Conservation (phyloP, 2,888 invertebrate species). For the Brachyptera risi region DNA sequence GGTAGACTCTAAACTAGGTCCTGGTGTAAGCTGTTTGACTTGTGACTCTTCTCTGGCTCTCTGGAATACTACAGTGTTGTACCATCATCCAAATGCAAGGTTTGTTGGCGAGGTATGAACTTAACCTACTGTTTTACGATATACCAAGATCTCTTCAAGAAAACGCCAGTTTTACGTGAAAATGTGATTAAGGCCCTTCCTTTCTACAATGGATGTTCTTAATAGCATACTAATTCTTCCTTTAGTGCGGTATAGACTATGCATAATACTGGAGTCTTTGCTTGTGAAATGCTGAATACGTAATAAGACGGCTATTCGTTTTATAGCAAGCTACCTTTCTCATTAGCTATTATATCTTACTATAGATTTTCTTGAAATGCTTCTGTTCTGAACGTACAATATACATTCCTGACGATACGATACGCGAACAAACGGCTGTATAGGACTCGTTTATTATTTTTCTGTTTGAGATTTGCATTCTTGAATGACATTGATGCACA, state of each 20-base stretch:
- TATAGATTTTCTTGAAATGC: too few relatives aligned
- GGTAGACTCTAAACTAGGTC: not conserved
- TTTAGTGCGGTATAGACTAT: not conserved
- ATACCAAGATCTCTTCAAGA: not conserved
- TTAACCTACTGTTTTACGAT: slow-evolving; percentile 4
- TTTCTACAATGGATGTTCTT: slow-evolving; percentile 8
- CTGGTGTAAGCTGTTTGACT: too few relatives aligned
- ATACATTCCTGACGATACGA: too few relatives aligned
- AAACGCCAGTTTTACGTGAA: not conserved
- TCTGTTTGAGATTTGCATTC: too few relatives aligned
- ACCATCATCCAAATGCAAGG: too few relatives aligned
- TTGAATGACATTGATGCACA: too few relatives aligned
- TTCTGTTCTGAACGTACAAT: too few relatives aligned
- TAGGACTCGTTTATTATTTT: too few relatives aligned
- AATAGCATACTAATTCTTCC: slow-evolving; percentile 20
- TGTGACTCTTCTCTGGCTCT: too few relatives aligned
- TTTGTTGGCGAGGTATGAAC: too few relatives aligned
- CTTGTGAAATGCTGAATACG: not conserved
- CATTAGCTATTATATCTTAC: not conserved
- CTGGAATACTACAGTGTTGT: too few relatives aligned
- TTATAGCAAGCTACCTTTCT: not conserved
- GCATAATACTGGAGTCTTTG: not conserved
- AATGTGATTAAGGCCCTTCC: not conserved
- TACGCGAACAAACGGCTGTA: too few relatives aligned
- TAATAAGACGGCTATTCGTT: not conserved